These are phyloP conservation scores for Gortyna flavago DNA, from an alignment of 2,888 invertebrate species.

Conservation along the genomic window DNA sequence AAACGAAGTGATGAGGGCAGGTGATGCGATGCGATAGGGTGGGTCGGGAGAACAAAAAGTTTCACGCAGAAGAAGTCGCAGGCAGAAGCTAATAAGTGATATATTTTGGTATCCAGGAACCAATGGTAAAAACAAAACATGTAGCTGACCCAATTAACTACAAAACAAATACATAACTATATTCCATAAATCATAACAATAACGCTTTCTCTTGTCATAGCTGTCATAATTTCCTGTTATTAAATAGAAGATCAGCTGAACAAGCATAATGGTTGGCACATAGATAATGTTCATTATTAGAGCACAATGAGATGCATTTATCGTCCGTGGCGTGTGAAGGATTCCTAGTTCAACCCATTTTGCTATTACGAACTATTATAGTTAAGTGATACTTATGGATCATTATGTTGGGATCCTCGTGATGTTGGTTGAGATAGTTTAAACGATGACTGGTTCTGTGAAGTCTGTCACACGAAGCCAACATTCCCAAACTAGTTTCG, in stretches of 20 bases:
- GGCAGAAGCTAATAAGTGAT: no score
- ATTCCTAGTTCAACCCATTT: conserved; percentile 57
- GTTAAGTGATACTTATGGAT: conserved; percentile 45
- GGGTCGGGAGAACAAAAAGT: not conserved
- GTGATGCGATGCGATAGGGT: no score
- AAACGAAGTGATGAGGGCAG: not conserved
- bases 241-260: conserved; percentile 66
- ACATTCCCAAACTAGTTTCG: not conserved
- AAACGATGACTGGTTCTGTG: conserved; percentile 10
- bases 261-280: conserved; percentile 53
- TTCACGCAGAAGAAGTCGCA: not conserved
- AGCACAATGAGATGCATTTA: conserved; percentile 72
- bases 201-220: conserved; percentile 69
- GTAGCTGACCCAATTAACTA: not conserved
- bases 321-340: conserved; percentile 64
- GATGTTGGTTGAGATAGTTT: conserved; percentile 14
- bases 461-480: not conserved
- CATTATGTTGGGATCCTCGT: conserved; percentile 40
- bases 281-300: conserved; percentile 73
- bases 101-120: not conserved
- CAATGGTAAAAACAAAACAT: not conserved
- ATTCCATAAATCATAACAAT: conserved; percentile 49
- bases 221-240: conserved; percentile 77
- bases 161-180: conserved; percentile 4
- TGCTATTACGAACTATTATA: conserved; percentile 49